Base-by-base conservation (phyloP, 2,797 vertebrate species). In the Mus spretus region DNA sequence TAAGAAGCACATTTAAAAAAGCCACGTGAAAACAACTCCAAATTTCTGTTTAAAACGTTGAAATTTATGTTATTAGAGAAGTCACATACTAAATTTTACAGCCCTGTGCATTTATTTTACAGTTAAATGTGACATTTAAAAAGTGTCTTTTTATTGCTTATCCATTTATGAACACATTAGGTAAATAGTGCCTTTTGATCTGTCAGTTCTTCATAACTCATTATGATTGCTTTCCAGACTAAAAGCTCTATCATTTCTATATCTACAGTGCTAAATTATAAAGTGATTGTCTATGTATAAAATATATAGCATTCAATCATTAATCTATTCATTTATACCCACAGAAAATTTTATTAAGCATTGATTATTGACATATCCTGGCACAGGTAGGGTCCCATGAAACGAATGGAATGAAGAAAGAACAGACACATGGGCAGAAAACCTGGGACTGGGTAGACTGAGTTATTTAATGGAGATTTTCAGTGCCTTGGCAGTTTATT, bases 1-100 rank as follows among this genome's bases (percentile, higher is more conserved):
- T 85, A 96, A 96, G 86, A 93, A n/a, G 87, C n/a, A 96, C 81
- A 97, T 98, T 97, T 98, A 98, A 96, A 93, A 59, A 34, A 90
- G 0, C 4, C 72, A 63, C 93, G 92, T 77, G 59, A 97, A 86
- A 97, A 5, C 5, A 96, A 61, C 87, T 96, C 22, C 70, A 97
- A 97, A 84, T 96, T 92, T 96, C 89, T 96, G 22, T 83, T 98
- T 93, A 10, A 96, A 98, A 91, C 28, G 63, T 65, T 63, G 89
- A 0, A 37, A 96, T 96, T 97, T 97, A 24, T 75, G 81, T 44
- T 79, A 97, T 79, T 84, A 96, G 59, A 97, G 95, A 96, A 97
- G 94, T 3, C 22, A 78, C 78, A 50, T 59, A 70, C 72, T 92
- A 96, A 93, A 72, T 87, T 93, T 65, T 94, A 93, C 78, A 94